phyloP scores from a whole-genome alignment of 2,113 vertebrate species.

The Grammomys dolichurus region DNA sequence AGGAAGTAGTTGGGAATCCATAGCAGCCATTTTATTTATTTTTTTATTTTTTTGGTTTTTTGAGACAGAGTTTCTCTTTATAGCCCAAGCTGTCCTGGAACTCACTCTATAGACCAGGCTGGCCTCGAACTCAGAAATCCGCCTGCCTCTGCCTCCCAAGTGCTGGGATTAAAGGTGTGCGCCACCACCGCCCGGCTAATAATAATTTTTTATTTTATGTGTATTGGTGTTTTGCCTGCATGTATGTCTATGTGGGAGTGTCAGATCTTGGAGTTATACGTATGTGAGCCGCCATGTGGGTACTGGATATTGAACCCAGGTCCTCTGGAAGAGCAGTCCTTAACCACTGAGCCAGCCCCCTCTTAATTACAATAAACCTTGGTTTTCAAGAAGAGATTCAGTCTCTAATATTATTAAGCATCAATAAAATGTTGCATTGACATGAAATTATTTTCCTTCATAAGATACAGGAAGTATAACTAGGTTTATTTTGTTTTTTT shows the following conservation, averaged over 20 bases:
- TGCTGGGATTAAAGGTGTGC: no score
- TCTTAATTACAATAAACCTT: neutral
- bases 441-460: neutral
- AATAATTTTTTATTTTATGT: neutral
- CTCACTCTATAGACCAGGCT: no score
- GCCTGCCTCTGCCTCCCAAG: no score
- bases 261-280: no score
- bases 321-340: neutral
- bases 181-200: no score
- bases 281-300: no score
- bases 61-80: no score
- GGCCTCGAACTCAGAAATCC: no score
- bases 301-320: neutral
- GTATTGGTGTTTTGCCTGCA: no score
- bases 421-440: constrained; percentile 33
- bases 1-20: neutral
- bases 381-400: constrained; percentile 55
- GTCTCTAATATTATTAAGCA: neutral
- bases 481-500: constrained; percentile 2
- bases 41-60: no score
- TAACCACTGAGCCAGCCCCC: neutral
- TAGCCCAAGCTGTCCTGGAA: no score
- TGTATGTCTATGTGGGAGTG: no score
- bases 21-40: neutral
- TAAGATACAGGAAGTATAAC: neutral